phyloP scores from a whole-genome alignment of 2,797 vertebrate genomes.

The Zenarchopterus dispar region DNA sequence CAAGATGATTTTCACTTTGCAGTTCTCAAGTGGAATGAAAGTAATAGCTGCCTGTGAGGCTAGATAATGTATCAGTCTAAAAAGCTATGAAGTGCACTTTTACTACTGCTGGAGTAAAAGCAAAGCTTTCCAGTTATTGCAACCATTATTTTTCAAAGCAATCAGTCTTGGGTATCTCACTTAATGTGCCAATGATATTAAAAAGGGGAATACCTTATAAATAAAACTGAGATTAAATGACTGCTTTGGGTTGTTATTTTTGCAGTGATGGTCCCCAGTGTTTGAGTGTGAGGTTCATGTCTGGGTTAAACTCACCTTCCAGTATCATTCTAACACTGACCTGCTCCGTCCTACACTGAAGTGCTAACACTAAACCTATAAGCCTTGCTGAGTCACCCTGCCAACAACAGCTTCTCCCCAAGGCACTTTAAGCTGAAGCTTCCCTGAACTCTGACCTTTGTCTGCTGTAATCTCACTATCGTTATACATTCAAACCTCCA shows the following conservation, averaged over 20 bases:
- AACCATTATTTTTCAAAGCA: too few species aligned
- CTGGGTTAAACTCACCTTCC: conserved; percentile 38
- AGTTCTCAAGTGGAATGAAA: too few species aligned
- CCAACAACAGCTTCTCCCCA: conserved; percentile 40
- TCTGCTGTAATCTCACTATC: conserved; percentile 35
- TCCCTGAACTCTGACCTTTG: conserved; percentile 51
- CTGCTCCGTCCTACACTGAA: conserved; percentile 52
- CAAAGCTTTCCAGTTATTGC: too few species aligned
- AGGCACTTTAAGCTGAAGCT: conserved; percentile 55
- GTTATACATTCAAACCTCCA: background rate
- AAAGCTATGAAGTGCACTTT: too few species aligned
- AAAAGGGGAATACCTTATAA: background rate
- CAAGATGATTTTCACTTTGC: too few species aligned
- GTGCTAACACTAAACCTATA: conserved; percentile 67
- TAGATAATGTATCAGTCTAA: too few species aligned
- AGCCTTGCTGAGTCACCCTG: conserved; percentile 64
- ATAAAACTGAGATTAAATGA: background rate
- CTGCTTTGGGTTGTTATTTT: background rate
- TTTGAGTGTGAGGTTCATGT: conserved; percentile 20
- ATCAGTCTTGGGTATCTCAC: too few species aligned
- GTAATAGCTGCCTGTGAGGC: too few species aligned
- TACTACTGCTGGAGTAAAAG: too few species aligned
- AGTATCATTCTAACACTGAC: conserved; percentile 48
- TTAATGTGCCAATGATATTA: background rate
- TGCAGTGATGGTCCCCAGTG: conserved; percentile 7